These are phyloP conservation scores for Notospermus geniculatus DNA, from an alignment of 1,140 invertebrate species.

Conservation along the genomic window DNA sequence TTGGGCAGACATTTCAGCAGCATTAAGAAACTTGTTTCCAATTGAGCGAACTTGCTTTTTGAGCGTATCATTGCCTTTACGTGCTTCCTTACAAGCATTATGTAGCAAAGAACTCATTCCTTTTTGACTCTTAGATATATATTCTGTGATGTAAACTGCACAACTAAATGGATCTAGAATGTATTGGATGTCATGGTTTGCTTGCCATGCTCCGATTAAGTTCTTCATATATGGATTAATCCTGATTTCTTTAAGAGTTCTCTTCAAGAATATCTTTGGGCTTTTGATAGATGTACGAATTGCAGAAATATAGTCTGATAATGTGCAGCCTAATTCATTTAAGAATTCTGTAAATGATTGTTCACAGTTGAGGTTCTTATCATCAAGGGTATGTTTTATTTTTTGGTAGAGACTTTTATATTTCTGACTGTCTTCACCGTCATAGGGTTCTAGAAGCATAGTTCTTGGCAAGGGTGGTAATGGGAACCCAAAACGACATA, in stretches of 20 bases:
- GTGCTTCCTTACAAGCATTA: conserved; percentile 25
- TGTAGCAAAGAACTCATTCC: conserved; percentile 2
- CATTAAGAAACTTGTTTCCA: conserved; percentile 27
- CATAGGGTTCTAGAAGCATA: not conserved
- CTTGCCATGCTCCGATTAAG: not conserved
- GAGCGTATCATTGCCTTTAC: conserved; percentile 23
- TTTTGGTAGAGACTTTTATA: not conserved
- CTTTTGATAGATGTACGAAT: not conserved
- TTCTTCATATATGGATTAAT: conserved; percentile 8
- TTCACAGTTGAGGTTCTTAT: not conserved
- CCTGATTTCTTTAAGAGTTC: not conserved
- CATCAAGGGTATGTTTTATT: not conserved
- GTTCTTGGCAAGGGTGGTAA: not conserved
- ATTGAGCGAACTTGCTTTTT: conserved; percentile 23
- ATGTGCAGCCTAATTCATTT: not conserved
- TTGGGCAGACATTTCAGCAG: conserved; percentile 25
- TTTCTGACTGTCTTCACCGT: not conserved
- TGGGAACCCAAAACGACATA: conserved; percentile 4
- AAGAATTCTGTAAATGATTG: conserved; percentile 4
- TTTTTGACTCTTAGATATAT: not conserved
- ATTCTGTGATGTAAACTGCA: conserved; percentile 2
- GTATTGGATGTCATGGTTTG: conserved; percentile 9
- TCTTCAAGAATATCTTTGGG: not conserved
- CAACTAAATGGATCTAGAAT: conserved; percentile 3
- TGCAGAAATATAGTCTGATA: not conserved